These are phyloP conservation scores for Caenorhabditis sinica DNA, from an alignment of 2,888 invertebrate genomes.

Conservation along the genomic window DNA sequence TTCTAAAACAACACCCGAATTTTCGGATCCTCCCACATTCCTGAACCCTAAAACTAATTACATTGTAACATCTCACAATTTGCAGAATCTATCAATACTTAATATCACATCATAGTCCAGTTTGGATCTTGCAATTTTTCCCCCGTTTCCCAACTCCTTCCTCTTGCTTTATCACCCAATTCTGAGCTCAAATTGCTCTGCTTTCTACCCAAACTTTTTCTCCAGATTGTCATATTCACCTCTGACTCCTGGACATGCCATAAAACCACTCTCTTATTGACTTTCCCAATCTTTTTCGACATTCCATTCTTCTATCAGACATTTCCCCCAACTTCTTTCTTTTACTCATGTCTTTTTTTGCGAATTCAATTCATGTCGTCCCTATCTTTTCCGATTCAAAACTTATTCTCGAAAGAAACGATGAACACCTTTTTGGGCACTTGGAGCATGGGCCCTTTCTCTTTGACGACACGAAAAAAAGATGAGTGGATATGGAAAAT, in stretches of 20 bases:
- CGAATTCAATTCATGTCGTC: slow-evolving; percentile 25
- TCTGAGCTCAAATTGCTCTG: slow-evolving; percentile 39
- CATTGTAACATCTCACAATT: no score
- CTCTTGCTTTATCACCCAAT: slow-evolving; percentile 34
- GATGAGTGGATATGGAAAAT: slow-evolving; percentile 48
- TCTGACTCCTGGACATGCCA: slow-evolving; percentile 21
- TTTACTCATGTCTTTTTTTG: slow-evolving; percentile 1
- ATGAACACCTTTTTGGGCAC: slow-evolving; percentile 45
- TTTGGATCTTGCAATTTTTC: background rate
- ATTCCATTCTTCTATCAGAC: slow-evolving; percentile 31
- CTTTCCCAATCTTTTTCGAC: slow-evolving; percentile 28
- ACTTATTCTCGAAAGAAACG: slow-evolving; percentile 13
- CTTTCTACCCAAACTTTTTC: background rate
- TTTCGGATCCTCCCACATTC: no score
- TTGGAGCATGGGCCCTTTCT: slow-evolving; percentile 12
- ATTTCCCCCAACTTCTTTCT: slow-evolving; percentile 14
- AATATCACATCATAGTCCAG: no score
- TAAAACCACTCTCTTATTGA: slow-evolving; percentile 36
- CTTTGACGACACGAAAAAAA: slow-evolving; percentile 16
- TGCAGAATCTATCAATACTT: background rate
- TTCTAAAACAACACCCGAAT: no score
- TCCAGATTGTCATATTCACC: slow-evolving; percentile 13
- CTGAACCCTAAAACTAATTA: no score
- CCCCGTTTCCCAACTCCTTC: no score
- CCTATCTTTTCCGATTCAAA: slow-evolving; percentile 19